A percentile compares a stretch with the other conserved stretches of the same genome.
Conservation (phyloP, 2,888 invertebrate genomes). For the Eupithecia inturbata region DNA sequence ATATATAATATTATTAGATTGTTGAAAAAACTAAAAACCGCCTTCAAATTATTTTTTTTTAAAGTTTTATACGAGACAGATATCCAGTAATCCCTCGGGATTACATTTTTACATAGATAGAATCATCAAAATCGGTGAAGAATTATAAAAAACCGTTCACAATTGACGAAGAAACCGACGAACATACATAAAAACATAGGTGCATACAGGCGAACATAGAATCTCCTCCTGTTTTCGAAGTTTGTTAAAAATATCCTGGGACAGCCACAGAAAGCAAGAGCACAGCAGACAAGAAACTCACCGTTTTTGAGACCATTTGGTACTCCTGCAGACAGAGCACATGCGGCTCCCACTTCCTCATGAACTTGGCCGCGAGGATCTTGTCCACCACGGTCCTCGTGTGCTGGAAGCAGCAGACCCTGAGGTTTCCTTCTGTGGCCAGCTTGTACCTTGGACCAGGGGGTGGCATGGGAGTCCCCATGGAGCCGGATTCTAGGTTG, state of each 20-base stretch:
- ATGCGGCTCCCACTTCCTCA: slow-evolving; percentile 91
- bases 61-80: not conserved
- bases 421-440: slow-evolving; percentile 88
- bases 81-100: not conserved
- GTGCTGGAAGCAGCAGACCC: slow-evolving; percentile 90
- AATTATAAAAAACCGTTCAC: not conserved
- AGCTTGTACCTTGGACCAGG: slow-evolving; percentile 87
- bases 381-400: slow-evolving; percentile 91
- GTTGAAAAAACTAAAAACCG: not conserved
- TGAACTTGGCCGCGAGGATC: slow-evolving; percentile 90
- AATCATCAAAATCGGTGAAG: not conserved
- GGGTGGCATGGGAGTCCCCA: slow-evolving; percentile 70
- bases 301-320: slow-evolving; percentile 89
- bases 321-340: slow-evolving; percentile 87
- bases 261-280: no score
- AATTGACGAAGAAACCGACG: not conserved
- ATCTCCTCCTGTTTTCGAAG: not conserved
- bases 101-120: not conserved
- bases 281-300: no score
- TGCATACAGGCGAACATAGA: not conserved
- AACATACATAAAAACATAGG: not conserved
- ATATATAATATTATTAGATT: no score
- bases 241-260: not conserved
- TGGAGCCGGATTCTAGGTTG: slow-evolving; percentile 67
- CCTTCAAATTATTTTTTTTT: not conserved